Percentiles rank a stretch among this genome's conserved stretches.
Evolutionary conservation across 1,140 invertebrate species (phyloP).

Genomic region (Eriosoma lanigerum): DNA sequence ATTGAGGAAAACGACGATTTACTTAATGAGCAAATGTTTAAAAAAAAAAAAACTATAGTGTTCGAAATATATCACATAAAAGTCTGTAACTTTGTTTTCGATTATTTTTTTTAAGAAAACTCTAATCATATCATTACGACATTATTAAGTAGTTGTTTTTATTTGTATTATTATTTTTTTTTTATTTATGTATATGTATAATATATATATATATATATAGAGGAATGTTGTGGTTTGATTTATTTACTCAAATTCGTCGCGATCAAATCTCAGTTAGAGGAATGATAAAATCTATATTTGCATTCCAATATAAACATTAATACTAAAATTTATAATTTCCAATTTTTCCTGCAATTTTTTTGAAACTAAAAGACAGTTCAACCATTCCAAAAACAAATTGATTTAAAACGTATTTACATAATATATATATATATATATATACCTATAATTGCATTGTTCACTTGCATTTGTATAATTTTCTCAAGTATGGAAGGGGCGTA

Average conservation of each 20-base stretch:
- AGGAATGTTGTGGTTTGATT: constrained; percentile 21
- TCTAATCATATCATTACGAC: constrained; percentile 50
- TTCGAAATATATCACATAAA: constrained; percentile 20
- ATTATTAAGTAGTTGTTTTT: constrained; percentile 36
- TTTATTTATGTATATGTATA: no score
- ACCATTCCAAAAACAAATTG: constrained; percentile 36
- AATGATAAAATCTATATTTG: constrained; percentile 39
- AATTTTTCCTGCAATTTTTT: constrained; percentile 4
- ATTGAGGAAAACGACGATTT: constrained; percentile 31
- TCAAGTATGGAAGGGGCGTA: background rate
- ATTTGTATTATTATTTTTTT: background rate
- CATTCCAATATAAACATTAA: constrained; percentile 33
- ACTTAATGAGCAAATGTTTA: background rate
- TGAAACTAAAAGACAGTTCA: constrained; percentile 36
- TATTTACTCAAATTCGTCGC: background rate
- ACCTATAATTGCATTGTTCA: background rate
- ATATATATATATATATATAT: background rate
- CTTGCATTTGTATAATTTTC: constrained; percentile 20
- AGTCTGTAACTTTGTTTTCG: constrained; percentile 43
- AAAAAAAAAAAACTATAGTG: constrained; percentile 4
- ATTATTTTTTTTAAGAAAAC: constrained; percentile 11
- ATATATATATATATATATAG: background rate
- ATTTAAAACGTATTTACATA: no score
- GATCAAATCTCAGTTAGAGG: background rate
- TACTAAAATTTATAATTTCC: background rate